phyloP scores from a whole-genome alignment of 2,888 invertebrate genomes.

The Epsilonema sp. region DNA sequence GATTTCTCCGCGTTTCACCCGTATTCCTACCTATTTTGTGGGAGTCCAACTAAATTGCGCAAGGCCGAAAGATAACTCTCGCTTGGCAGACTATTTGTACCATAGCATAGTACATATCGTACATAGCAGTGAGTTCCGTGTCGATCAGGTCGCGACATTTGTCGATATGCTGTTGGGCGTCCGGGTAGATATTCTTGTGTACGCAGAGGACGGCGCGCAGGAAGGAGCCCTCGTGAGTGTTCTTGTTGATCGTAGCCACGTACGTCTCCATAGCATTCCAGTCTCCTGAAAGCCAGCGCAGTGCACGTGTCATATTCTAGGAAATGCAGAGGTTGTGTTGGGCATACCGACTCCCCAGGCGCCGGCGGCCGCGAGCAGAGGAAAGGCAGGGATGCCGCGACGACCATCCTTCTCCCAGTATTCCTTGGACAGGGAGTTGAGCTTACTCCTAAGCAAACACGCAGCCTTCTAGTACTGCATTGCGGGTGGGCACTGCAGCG shows the following conservation, averaged over 20 bases:
- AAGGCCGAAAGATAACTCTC: no score
- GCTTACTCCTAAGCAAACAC: slow-evolving; percentile 4
- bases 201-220: slow-evolving; percentile 79
- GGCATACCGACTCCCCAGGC: slow-evolving; percentile 63
- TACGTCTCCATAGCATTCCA: slow-evolving; percentile 85
- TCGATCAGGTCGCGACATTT: slow-evolving; percentile 77
- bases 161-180: slow-evolving; percentile 49
- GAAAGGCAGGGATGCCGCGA: no score
- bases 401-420: no score
- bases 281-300: slow-evolving; percentile 40
- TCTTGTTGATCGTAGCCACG: slow-evolving; percentile 65
- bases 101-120: slow-evolving; percentile 14
- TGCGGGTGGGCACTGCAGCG: no score
- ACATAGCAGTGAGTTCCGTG: slow-evolving; percentile 76
- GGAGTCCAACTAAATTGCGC: no score
- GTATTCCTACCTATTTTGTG: no score
- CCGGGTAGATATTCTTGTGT: slow-evolving; percentile 39
- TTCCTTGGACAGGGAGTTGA: no score
- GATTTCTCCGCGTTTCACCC: no score
- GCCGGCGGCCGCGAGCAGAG: slow-evolving; percentile 67
- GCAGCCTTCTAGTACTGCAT: no score
- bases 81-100: not conserved
- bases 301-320: not conserved
- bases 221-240: slow-evolving; percentile 84
- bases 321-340: not conserved